Conservation (phyloP, 2,888 invertebrate genomes). For the Chaitophorus viminalis region DNA sequence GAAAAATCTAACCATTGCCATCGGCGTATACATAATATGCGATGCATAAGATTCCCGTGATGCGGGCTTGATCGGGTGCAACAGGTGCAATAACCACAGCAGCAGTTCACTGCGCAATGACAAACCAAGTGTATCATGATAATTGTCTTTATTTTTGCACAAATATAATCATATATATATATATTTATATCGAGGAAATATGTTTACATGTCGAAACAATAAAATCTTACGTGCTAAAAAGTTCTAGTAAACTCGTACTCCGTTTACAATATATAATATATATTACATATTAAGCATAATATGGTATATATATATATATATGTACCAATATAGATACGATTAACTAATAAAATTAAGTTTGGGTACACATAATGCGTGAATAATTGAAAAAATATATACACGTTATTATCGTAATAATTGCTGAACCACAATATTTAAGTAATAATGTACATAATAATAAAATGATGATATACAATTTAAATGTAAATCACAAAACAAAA, state of each 20-base stretch:
- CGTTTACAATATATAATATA: constrained; percentile 14
- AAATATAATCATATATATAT: constrained; percentile 33
- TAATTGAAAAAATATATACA: constrained; percentile 29
- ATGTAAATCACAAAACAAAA: constrained; percentile 30
- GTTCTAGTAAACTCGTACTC: constrained; percentile 41
- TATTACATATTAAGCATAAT: too few species aligned
- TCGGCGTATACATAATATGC: too few species aligned
- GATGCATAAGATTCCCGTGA: too few species aligned
- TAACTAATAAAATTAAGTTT: constrained; percentile 31
- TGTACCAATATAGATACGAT: background rate
- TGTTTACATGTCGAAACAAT: constrained; percentile 41
- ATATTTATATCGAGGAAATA: constrained; percentile 23
- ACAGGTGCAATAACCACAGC: too few species aligned
- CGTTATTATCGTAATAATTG: background rate
- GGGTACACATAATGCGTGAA: constrained; percentile 8
- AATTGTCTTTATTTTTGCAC: constrained; percentile 50
- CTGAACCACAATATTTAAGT: too few species aligned
- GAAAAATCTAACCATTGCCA: too few species aligned
- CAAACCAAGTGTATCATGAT: background rate
- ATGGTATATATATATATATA: constrained; percentile 36
- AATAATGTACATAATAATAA: too few species aligned
- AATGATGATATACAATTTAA: constrained; percentile 7
- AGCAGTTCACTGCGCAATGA: too few species aligned
- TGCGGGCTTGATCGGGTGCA: too few species aligned
- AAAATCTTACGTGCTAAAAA: constrained; percentile 15